Conservation (phyloP, 2,113 vertebrate species). For the Tragelaphus buxtoni region DNA sequence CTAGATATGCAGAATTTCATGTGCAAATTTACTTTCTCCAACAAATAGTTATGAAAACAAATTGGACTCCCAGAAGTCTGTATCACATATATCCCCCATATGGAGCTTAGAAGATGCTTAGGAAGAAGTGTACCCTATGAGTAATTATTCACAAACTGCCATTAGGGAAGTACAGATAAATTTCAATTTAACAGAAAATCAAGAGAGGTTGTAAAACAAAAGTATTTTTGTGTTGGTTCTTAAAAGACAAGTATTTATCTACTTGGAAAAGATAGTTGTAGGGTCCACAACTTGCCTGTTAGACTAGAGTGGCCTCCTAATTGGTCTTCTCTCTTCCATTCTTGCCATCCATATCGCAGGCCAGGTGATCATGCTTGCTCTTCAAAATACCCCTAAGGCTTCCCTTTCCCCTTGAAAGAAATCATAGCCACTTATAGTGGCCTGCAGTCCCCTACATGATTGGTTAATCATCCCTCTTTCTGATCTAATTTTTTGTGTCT, state of each 20-base stretch:
- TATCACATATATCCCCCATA: background rate
- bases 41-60: background rate
- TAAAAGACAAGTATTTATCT: background rate
- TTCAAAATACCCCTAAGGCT: background rate
- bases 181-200: background rate
- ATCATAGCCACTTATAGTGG: background rate
- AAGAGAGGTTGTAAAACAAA: background rate
- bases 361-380: rapidly evolving
- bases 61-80: background rate
- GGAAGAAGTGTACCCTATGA: background rate
- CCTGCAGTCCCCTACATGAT: background rate
- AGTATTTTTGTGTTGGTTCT: background rate
- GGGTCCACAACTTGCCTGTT: background rate
- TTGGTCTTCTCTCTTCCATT: background rate
- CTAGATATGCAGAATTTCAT: background rate
- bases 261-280: background rate
- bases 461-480: background rate
- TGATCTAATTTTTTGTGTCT: background rate
- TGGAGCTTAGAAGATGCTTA: background rate
- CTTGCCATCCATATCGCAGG: background rate
- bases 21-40: background rate
- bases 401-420: background rate
- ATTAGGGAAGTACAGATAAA: background rate
- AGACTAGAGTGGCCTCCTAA: background rate
- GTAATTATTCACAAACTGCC: background rate